These are phyloP conservation scores for Zaprionus africanus DNA, from an alignment of 1,140 invertebrate genomes.

Conservation along the genomic window DNA sequence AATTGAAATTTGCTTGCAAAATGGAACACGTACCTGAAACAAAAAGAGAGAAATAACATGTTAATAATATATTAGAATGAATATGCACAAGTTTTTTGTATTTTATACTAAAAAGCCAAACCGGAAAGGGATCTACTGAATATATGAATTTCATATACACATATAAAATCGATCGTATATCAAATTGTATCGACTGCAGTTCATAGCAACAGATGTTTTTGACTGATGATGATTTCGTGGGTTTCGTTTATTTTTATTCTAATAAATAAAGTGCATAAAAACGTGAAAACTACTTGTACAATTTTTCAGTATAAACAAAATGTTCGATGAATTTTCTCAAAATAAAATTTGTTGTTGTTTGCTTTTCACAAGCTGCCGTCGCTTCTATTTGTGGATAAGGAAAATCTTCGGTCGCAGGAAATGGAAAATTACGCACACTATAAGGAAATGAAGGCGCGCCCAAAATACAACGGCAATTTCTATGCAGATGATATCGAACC, in stretches of 20 bases:
- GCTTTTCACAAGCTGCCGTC: conserved; percentile 12
- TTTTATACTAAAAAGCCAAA: background rate
- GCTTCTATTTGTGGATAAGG: conserved; percentile 5
- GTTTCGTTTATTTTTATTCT: conserved; percentile 19
- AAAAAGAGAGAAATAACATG: conserved; percentile 1
- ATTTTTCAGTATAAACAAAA: conserved; percentile 33
- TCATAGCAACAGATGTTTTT: conserved; percentile 29
- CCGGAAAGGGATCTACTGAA: conserved; percentile 25
- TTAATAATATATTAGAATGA: conserved; percentile 4
- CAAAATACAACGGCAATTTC: conserved; percentile 11
- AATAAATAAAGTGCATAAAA: conserved; percentile 29
- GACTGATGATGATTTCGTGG: background rate
- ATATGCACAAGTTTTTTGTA: background rate
- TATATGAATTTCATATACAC: conserved; percentile 1
- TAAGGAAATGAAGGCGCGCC: conserved; percentile 32
- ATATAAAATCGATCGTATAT: conserved; percentile 9
- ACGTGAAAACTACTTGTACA: conserved; percentile 30
- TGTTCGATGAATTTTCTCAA: conserved; percentile 16
- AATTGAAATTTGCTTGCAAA: conserved; percentile 22
- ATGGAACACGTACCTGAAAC: conserved; percentile 49
- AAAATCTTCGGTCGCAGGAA: conserved; percentile 32
- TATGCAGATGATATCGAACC: conserved; percentile 41
- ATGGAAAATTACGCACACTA: conserved; percentile 40
- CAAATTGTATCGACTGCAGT: conserved; percentile 5
- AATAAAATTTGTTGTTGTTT: conserved; percentile 20